Percentiles rank a stretch among this genome's conserved stretches.
Evolutionary conservation across 2,113 vertebrate species (phyloP).

Genomic region (Odontesthes bonariensis): DNA sequence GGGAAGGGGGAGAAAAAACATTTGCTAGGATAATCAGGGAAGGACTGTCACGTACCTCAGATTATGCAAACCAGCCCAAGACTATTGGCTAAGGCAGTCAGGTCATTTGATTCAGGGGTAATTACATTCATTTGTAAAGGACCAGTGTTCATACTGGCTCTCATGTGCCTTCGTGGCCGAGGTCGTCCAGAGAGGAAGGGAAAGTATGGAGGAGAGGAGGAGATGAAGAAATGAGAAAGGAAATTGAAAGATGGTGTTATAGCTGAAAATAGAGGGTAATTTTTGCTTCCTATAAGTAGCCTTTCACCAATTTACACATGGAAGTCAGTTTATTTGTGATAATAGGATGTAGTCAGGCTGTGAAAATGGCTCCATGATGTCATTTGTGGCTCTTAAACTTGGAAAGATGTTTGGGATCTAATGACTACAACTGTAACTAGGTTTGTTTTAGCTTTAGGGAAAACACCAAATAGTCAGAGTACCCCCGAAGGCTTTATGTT

Average conservation of each 20-base stretch:
- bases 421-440: too few relatives aligned
- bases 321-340: neutral
- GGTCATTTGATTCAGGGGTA: slow-evolving; percentile 52
- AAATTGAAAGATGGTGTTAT: neutral
- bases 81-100: slow-evolving; percentile 35
- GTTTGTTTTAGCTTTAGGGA: neutral
- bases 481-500: too few relatives aligned
- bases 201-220: neutral
- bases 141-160: slow-evolving; percentile 27
- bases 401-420: neutral
- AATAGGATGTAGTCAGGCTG: too few relatives aligned
- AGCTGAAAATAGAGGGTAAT: neutral
- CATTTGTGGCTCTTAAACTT: neutral
- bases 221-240: neutral
- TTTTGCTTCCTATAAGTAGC: neutral
- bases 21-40: slow-evolving; percentile 54
- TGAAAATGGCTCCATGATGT: neutral
- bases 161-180: slow-evolving; percentile 17
- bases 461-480: too few relatives aligned
- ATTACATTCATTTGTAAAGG: slow-evolving; percentile 56
- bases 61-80: slow-evolving; percentile 44
- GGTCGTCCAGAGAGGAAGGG: neutral
- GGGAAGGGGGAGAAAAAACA: slow-evolving; percentile 18
- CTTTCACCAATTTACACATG: neutral
- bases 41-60: slow-evolving; percentile 48